Evolutionary conservation across 1,140 invertebrate species (phyloP).

Genomic region (Musca vetustissima): DNA sequence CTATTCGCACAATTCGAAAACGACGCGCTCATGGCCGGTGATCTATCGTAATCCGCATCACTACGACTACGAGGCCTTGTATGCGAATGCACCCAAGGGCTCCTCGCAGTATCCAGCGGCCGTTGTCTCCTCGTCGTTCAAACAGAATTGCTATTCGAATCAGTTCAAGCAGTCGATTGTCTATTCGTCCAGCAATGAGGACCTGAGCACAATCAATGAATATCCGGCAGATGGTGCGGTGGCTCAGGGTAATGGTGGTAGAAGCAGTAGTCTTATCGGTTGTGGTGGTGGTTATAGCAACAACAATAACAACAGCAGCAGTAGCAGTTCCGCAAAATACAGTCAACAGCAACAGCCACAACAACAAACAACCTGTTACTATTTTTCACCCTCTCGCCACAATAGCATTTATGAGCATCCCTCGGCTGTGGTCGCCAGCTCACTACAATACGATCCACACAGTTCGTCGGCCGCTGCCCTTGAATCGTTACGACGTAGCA

Average conservation of each 20-base stretch:
- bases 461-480: conserved; percentile 44
- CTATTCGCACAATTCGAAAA: conserved; percentile 52
- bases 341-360: not conserved
- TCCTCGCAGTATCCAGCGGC: conserved; percentile 16
- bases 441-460: conserved; percentile 47
- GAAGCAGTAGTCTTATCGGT: conserved; percentile 28
- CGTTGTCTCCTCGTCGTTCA: conserved; percentile 33
- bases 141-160: conserved; percentile 53
- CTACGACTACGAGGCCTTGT: conserved; percentile 53
- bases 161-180: conserved; percentile 53
- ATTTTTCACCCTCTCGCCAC: conserved; percentile 49
- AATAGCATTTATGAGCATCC: conserved; percentile 55
- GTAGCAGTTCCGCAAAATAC: conserved; percentile 12
- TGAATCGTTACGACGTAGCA: conserved; percentile 47
- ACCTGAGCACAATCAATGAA: conserved; percentile 32
- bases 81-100: conserved; percentile 37
- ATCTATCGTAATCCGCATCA: conserved; percentile 54
- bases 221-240: conserved; percentile 17
- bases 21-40: conserved; percentile 54
- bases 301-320: conserved; percentile 19
- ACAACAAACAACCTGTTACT: conserved; percentile 48
- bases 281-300: conserved; percentile 17
- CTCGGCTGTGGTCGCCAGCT: conserved; percentile 49
- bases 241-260: conserved; percentile 31
- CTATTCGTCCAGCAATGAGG: conserved; percentile 52